Percentiles rank a stretch among this genome's conserved stretches.
These are phyloP conservation scores for Lasioglossum lativentre DNA, from an alignment of 2,888 invertebrate genomes.

Conservation along the genomic window DNA sequence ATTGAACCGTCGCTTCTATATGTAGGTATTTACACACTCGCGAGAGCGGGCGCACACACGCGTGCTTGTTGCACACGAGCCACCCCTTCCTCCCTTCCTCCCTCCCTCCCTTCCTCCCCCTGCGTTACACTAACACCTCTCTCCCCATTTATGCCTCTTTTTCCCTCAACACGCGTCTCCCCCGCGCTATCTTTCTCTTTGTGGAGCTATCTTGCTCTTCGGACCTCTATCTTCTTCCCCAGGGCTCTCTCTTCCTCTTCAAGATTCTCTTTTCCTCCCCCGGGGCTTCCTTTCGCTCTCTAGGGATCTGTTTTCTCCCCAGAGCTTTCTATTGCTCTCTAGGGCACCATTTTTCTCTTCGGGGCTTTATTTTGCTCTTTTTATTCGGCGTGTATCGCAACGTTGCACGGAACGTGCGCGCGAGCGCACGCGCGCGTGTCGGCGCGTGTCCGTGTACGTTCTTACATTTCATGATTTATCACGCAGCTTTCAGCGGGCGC, in stretches of 20 bases:
- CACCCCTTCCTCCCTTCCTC: not conserved
- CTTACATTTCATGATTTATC: constrained; percentile 85
- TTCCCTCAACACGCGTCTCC: not conserved
- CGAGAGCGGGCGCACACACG: constrained; percentile 7
- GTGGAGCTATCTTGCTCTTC: not conserved
- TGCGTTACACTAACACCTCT: constrained; percentile 51
- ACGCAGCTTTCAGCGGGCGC: constrained; percentile 83
- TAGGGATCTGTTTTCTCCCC: not conserved
- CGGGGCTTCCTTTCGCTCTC: not conserved
- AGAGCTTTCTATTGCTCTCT: not conserved
- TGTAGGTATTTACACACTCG: constrained; percentile 62
- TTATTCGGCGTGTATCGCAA: not conserved
- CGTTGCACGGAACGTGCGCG: not conserved
- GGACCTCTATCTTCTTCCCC: not conserved
- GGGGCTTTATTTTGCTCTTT: not conserved
- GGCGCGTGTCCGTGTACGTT: constrained; percentile 78
- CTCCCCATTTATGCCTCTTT: not conserved
- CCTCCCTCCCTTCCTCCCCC: not conserved
- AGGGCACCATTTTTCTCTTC: not conserved
- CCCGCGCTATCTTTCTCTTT: not conserved
- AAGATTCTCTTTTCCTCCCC: not conserved
- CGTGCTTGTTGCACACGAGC: constrained; percentile 55
- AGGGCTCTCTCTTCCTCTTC: not conserved
- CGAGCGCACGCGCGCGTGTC: constrained; percentile 18
- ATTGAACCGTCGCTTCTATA: constrained; percentile 82